Base-by-base conservation (phyloP, 2,888 invertebrate species). In the Pyrrhia umbra region DNA sequence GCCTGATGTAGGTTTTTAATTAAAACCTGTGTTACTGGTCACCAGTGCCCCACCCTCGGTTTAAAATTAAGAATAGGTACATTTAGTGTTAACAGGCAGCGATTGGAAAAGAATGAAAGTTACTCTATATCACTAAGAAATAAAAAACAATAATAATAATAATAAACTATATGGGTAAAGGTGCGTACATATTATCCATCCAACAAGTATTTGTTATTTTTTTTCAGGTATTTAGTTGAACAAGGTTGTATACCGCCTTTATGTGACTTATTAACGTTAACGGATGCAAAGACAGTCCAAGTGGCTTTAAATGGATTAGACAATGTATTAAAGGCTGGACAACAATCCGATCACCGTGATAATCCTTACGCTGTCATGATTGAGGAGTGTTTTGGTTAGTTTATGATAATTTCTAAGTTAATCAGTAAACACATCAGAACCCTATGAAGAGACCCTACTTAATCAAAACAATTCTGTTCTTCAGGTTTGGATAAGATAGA, bases 401-500 rank as follows among this genome's bases (percentile, higher is more conserved):
- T n/a, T n/a, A n/a, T n/a, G n/a, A n/a, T n/a, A n/a, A n/a, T n/a
- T n/a, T n/a, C n/a, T n/a, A n/a, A n/a, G n/a, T n/a, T n/a, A n/a
- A n/a, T n/a, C n/a, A n/a, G n/a, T n/a, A n/a, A n/a, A n/a, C n/a
- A n/a, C n/a, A n/a, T n/a, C n/a, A n/a, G n/a, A n/a, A n/a, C n/a
- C n/a, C n/a, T n/a, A n/a, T n/a, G n/a, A n/a, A n/a, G n/a, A n/a
- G n/a, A n/a, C n/a, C n/a, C n/a, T n/a, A n/a, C n/a, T n/a, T n/a
- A n/a, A n/a, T 42, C 10, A 50, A 43, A n/a, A 13, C 47, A 43
- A 51, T 49, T 65, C 55, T 63, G 69, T 49, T 67, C 81, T 95
- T 92, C 86, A 98, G 98, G 99, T 87, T 95, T 99, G 89, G 99
- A 99, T 90, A 99, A 99, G 95, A 99, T 99, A 79, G 99, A 99